These are phyloP conservation scores for Strigamia crassipes DNA, from an alignment of 2,888 invertebrate genomes.

Conservation along the genomic window DNA sequence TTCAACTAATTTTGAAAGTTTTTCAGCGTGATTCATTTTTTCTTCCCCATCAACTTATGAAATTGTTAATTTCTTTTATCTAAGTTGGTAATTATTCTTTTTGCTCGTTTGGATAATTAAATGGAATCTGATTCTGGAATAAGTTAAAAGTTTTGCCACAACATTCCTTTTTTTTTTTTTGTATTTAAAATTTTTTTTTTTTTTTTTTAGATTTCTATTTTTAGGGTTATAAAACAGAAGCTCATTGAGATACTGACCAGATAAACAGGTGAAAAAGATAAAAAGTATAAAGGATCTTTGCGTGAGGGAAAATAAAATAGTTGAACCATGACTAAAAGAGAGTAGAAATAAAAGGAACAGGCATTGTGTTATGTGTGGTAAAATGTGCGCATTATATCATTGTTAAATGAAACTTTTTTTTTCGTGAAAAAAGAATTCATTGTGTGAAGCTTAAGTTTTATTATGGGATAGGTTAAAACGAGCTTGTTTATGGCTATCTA, in stretches of 20 bases:
- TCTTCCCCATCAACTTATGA: neutral
- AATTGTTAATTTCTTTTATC: neutral
- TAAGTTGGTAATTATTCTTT: neutral
- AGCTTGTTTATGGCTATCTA: slow-evolving; percentile 4
- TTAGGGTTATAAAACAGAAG: slow-evolving; percentile 6
- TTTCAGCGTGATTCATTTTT: neutral
- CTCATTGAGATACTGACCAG: slow-evolving; percentile 34
- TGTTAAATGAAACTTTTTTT: slow-evolving; percentile 4
- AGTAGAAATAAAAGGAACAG: neutral
- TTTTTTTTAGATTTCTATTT: slow-evolving; percentile 1
- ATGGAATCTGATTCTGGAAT: neutral
- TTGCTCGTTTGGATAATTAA: neutral
- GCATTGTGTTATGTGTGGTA: neutral
- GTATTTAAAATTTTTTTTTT: neutral
- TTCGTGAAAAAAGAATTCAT: neutral
- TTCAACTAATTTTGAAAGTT: neutral
- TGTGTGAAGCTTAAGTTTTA: slow-evolving; percentile 18
- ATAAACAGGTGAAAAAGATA: slow-evolving; percentile 36
- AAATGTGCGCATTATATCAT: slow-evolving; percentile 2
- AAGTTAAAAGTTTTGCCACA: neutral
- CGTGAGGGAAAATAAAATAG: slow-evolving; percentile 1
- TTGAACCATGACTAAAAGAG: neutral
- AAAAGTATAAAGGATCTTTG: neutral
- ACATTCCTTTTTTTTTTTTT: neutral
- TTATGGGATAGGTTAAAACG: slow-evolving; percentile 7